Conservation (phyloP, 2,797 vertebrate genomes). For the Acridotheres tristis region DNA sequence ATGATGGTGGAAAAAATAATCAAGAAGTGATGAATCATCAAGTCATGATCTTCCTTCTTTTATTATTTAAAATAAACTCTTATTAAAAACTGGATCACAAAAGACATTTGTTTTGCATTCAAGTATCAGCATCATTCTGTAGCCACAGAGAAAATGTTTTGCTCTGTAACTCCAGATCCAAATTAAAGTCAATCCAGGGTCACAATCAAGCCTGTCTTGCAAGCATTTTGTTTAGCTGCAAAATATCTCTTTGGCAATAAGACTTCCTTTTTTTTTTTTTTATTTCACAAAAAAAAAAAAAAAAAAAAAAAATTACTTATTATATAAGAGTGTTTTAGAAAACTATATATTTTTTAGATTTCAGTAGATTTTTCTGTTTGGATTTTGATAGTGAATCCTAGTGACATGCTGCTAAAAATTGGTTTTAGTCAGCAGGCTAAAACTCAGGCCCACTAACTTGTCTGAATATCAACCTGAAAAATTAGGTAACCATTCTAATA, state of each 20-base stretch:
- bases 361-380: not conserved
- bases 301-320: not conserved
- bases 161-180: not conserved
- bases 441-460: not conserved
- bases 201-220: not conserved
- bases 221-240: not conserved
- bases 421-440: not conserved
- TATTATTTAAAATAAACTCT: not conserved
- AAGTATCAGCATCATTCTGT: not conserved
- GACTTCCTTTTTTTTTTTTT: not conserved
- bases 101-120: not conserved
- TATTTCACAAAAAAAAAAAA: not conserved
- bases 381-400: not conserved
- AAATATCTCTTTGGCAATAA: not conserved
- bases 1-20: accelerated
- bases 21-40: not conserved
- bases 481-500: not conserved
- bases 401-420: not conserved
- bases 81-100: not conserved
- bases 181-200: not conserved
- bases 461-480: not conserved
- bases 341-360: accelerated
- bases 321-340: not conserved
- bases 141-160: not conserved
- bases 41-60: not conserved